phyloP scores from a whole-genome alignment of 2,113 vertebrate species.

The Carassius auratus region DNA sequence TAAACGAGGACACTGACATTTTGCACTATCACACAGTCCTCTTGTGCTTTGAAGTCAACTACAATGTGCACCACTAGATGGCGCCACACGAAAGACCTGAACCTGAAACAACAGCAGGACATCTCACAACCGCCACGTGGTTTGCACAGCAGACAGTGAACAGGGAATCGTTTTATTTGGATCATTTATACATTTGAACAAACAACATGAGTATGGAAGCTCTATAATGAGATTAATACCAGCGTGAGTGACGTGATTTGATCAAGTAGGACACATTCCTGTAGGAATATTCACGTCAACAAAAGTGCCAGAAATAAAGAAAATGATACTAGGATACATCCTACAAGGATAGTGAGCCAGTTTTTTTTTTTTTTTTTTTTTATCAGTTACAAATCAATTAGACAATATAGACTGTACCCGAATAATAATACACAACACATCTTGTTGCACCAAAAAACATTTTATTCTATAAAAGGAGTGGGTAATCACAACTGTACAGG shows the following conservation, averaged over 20 bases:
- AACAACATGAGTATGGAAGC: background rate
- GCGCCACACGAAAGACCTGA: background rate
- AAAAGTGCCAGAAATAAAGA: too few species aligned
- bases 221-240: background rate
- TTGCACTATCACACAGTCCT: background rate
- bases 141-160: background rate
- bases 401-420: background rate
- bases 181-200: background rate
- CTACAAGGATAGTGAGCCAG: background rate
- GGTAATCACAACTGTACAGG: conserved; percentile 80
- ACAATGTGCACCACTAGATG: background rate
- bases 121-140: background rate
- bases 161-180: background rate
- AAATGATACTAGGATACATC: background rate
- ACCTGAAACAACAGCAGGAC: background rate
- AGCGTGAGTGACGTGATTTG: background rate
- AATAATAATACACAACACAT: conserved; percentile 5
- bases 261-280: background rate
- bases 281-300: background rate
- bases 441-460: conserved; percentile 80
- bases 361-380: background rate
- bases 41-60: background rate
- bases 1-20: background rate
- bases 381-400: background rate
- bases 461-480: conserved; percentile 82